Conservation (phyloP, 2,113 vertebrate species). For the Indicator maculatus region DNA sequence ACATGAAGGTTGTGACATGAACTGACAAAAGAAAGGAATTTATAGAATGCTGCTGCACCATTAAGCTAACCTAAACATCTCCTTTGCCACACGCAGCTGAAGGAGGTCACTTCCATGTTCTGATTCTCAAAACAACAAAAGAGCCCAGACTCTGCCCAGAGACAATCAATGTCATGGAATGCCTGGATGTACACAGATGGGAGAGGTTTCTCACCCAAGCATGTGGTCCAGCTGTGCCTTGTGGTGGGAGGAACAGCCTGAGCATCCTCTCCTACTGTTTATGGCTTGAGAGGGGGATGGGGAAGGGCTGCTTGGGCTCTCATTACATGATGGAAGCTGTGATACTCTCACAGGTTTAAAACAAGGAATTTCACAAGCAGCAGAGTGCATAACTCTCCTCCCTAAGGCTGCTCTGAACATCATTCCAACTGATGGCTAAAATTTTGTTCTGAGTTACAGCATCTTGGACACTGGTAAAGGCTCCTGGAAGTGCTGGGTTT, state of each 20-base stretch:
- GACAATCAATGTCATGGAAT: background rate
- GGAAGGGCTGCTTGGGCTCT: background rate
- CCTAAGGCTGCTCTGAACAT: background rate
- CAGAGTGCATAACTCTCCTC: background rate
- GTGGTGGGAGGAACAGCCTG: background rate
- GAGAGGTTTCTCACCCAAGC: background rate
- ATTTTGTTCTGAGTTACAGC: background rate
- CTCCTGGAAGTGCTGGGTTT: background rate
- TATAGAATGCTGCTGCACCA: background rate
- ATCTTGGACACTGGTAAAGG: background rate
- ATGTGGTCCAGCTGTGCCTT: background rate
- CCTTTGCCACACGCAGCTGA: background rate
- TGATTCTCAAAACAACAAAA: slow-evolving; percentile 7
- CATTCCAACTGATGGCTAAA: background rate
- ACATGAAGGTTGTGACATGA: slow-evolving; percentile 33
- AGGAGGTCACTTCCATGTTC: slow-evolving; percentile 16
- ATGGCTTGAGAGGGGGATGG: background rate
- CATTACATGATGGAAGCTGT: background rate
- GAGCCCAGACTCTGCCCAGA: background rate
- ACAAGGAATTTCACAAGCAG: background rate
- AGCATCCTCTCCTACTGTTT: background rate
- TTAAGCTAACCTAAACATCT: slow-evolving; percentile 55
- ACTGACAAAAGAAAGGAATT: slow-evolving; percentile 57
- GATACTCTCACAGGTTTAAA: background rate
- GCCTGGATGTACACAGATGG: rapidly evolving